phyloP scores from a whole-genome alignment of 2,113 vertebrate genomes.

The Excalfactoria chinensis region DNA sequence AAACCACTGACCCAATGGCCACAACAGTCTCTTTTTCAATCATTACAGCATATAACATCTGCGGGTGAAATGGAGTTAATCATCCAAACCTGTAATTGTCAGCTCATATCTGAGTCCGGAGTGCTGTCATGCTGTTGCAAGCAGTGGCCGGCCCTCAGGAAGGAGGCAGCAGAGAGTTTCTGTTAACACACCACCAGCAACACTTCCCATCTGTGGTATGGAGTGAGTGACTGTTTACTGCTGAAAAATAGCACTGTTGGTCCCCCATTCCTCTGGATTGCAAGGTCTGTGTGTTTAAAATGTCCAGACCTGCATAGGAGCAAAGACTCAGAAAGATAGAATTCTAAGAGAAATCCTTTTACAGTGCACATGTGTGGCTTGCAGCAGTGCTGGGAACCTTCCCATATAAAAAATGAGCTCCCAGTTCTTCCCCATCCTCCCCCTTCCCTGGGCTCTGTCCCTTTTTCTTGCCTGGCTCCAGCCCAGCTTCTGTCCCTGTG shows the following conservation, averaged over 20 bases:
- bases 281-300: neutral
- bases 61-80: constrained; percentile 6
- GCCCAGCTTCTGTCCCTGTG: no score
- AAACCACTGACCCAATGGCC: neutral
- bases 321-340: neutral
- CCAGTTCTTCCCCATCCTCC: neutral
- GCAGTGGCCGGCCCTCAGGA: neutral
- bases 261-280: neutral
- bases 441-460: neutral
- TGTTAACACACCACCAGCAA: neutral
- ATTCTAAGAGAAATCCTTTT: neutral
- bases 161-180: constrained; percentile 62
- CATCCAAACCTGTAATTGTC: constrained; percentile 37
- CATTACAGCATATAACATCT: neutral
- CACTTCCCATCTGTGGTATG: neutral
- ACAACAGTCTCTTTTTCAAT: neutral
- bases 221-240: neutral
- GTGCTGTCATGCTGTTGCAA: neutral
- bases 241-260: neutral
- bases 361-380: neutral
- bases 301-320: neutral
- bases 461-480: neutral
- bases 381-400: neutral
- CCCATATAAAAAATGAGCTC: neutral
- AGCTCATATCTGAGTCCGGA: neutral